Evolutionary conservation across 2,113 vertebrate genomes (phyloP), one percentile per base, ranked within the genome.

Genomic region (Balaeniceps rex): DNA sequence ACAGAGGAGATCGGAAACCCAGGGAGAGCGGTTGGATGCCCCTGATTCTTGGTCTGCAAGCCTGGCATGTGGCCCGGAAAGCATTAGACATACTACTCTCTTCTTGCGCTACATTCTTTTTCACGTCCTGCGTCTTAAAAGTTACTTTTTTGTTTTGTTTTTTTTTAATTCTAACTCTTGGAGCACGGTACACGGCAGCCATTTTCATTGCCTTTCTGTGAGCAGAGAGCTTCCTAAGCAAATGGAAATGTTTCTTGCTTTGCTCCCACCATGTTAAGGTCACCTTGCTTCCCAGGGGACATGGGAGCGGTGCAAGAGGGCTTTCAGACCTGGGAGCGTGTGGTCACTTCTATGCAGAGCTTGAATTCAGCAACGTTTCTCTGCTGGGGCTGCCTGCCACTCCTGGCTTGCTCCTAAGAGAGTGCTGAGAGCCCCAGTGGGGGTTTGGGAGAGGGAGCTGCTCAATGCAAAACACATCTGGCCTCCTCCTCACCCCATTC

Each of bases 151-250:
- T 29, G 47, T 9, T 38, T 51, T 42, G 10, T 42, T 42, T 10
- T 19, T 49, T 19, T 22, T 1, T 13, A 29, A 9, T 52, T 84
- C 33, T 47, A 25, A 52, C 19, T 77, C 55, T 47, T 70, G 40
- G 10, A 69, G 42, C 19, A 57, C 1, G 4, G 28, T 10, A 15
- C 26, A 6, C 1, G 4, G 31, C 13, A 47, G 49, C 4, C 23
- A 46, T 80, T 83, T 58, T 68, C 33, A 49, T 40, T 33, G 7
- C 25, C 6, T 42, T 78, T 78, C 40, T 38, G 11, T 46, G 15
- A 88, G 12, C 60, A 83, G 36, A 69, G 19, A 36, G 16, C 5
- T 87, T 78, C 33, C 34, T 26, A 42, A 5, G 22, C 4, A 85
- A 80, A 83, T 5, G 8, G 19, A 38, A 5, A 6, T 36, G 34